These are phyloP conservation scores for Trinectes maculatus DNA, from an alignment of 2,113 vertebrate species.

Conservation along the genomic window DNA sequence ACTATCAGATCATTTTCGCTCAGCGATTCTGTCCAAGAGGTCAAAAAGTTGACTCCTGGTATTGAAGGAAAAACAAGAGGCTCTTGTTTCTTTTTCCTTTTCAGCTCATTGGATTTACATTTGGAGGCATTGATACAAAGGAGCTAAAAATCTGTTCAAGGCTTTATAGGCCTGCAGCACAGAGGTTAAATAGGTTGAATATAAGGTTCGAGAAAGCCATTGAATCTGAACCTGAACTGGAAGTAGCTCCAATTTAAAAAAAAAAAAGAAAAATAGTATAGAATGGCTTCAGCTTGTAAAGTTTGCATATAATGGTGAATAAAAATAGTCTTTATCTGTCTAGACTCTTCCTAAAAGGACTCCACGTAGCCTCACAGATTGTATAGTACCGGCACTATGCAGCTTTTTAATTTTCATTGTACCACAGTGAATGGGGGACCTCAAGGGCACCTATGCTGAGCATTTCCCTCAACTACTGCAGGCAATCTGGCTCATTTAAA, in stretches of 20 bases:
- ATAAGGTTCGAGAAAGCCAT: conserved; percentile 20
- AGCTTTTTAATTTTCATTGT: conserved; percentile 46
- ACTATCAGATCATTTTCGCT: neutral
- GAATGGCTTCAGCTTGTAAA: conserved; percentile 8
- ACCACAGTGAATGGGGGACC: conserved; percentile 35
- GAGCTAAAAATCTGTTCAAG: neutral
- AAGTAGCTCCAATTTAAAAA: conserved; percentile 21
- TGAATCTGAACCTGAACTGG: conserved; percentile 21
- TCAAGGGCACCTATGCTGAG: conserved; percentile 32
- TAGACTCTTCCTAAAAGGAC: conserved; percentile 28
- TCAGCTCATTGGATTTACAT: conserved; percentile 11
- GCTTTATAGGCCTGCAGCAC: neutral
- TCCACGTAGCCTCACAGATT: conserved; percentile 9
- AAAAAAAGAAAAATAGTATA: too few relatives aligned
- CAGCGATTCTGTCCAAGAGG: neutral
- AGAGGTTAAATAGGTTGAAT: conserved; percentile 30
- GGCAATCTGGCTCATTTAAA: conserved; percentile 56
- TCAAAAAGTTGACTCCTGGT: neutral
- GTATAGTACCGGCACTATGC: conserved; percentile 3
- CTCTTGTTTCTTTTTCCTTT: neutral
- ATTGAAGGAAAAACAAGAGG: neutral
- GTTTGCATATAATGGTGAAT: conserved; percentile 4
- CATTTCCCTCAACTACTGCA: conserved; percentile 45
- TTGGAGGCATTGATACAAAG: conserved; percentile 27
- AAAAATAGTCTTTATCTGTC: conserved; percentile 35